These are phyloP conservation scores for Polietes domitor DNA, from an alignment of 2,888 invertebrate genomes.

Conservation along the genomic window DNA sequence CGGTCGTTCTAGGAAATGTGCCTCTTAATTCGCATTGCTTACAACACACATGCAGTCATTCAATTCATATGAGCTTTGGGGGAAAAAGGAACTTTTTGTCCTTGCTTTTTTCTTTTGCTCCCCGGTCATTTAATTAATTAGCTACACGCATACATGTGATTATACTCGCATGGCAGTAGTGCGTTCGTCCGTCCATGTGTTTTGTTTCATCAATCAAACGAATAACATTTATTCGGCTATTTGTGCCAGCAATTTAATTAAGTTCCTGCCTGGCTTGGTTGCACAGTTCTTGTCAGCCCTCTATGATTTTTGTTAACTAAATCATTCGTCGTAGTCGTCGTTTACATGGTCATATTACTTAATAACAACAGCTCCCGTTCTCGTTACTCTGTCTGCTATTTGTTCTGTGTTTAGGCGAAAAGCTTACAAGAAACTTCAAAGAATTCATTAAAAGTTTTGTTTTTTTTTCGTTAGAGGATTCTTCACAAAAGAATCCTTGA, in stretches of 20 bases:
- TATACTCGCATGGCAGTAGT: not conserved
- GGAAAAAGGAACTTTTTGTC: not conserved
- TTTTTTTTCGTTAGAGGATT: no score
- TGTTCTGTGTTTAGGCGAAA: no score
- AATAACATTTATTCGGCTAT: not conserved
- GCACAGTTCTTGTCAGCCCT: no score
- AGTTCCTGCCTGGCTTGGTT: no score
- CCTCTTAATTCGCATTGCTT: no score
- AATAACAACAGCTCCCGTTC: not conserved
- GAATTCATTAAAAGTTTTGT: conserved; percentile 30
- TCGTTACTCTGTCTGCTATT: no score
- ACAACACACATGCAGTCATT: no score
- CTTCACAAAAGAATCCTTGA: not conserved
- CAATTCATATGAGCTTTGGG: no score
- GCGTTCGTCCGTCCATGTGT: not conserved
- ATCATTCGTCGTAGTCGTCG: not conserved
- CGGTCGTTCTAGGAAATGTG: no score
- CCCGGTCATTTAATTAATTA: not conserved
- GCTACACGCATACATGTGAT: not conserved
- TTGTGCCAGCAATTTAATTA: conserved; percentile 1
- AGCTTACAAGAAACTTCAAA: not conserved
- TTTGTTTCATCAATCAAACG: conserved; percentile 17
- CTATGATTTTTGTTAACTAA: not conserved
- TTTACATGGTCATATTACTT: not conserved
- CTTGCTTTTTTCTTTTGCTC: not conserved